Conservation (phyloP, 37 sponge, comb jelly and placozoan species). For the Chondrosia reniformis region DNA sequence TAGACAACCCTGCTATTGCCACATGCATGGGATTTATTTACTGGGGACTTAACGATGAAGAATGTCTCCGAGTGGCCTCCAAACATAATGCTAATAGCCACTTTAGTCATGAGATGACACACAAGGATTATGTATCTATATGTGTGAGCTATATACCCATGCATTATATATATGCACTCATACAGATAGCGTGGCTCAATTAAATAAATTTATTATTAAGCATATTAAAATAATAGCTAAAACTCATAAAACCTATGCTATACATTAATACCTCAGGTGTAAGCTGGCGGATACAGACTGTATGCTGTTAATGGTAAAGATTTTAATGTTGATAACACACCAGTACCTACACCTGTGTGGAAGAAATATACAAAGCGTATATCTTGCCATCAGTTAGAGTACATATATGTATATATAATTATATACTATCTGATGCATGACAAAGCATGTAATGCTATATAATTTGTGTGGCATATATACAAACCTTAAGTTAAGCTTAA, state of each 20-base stretch:
- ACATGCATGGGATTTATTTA: neutral
- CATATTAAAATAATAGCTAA: too few relatives aligned
- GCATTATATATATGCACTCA: too few relatives aligned
- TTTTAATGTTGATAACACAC: neutral
- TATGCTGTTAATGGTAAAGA: neutral
- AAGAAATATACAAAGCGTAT: neutral
- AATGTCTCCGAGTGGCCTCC: neutral
- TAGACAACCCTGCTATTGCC: neutral
- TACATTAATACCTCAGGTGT: too few relatives aligned
- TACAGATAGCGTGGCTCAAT: too few relatives aligned
- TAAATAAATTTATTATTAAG: too few relatives aligned
- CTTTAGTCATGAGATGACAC: slow-evolving; percentile 2
- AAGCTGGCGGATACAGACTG: neutral
- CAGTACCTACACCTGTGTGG: neutral
- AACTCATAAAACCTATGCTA: too few relatives aligned
- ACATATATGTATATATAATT: neutral
- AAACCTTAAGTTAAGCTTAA: too few relatives aligned
- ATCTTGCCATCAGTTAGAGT: neutral
- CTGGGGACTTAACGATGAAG: slow-evolving; percentile 6
- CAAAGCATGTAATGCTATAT: too few relatives aligned
- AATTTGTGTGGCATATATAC: too few relatives aligned
- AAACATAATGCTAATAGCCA: slow-evolving; percentile 10
- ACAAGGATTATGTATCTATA: slow-evolving; percentile 18
- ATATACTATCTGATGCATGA: too few relatives aligned
- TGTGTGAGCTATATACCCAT: too few relatives aligned